Evolutionary conservation across 2,888 invertebrate genomes (phyloP), one percentile per base, ranked within the genome.

Genomic region (Drosophila differens): DNA sequence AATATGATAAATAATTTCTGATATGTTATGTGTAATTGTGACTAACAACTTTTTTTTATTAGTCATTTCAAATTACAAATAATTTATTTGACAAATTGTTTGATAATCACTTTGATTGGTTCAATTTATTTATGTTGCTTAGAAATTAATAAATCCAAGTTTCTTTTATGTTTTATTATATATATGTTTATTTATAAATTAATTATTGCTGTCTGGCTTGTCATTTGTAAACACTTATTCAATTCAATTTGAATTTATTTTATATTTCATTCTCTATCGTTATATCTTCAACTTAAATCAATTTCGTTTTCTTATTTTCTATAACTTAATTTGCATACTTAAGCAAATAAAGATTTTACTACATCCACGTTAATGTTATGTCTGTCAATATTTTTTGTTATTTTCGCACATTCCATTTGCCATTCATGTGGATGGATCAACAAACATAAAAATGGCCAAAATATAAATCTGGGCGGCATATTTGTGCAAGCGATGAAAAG

Each of bases 401-500:
- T 71, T 54, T 52, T 76, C 12, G 35, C 25, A 28, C 28, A n/a
- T 9, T 70, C 39, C 47, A 28, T 51, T 44, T 39, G 30, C 14
- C 52, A 47, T 39, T 51, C 33, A 47, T 49, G 28, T 60, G 49
- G 1, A 33, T 28, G 49, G 2, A 33, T 28, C 57, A 53, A 68
- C 55, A 81, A 85, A 55, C 39, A 61, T 33, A 49, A 22, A 44
- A 64, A 64, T 35, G 37, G 19, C 47, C 16, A n/a, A 73, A 79
- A 62, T 57, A 51, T 65, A 64, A 72, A 53, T 57, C 73, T 33
- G 33, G 39, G 32, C n/a, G 63, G 60, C 74, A 70, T 83, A 70
- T 90, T 90, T 90, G 83, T 64, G 80, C 88, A 70, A 79, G 74
- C 82, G 76, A 85, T 73, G 80, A 70, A 70, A 76, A 76, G 58